Evolutionary conservation across 2,113 vertebrate species (phyloP).

Genomic region (Pterocles orientalis): DNA sequence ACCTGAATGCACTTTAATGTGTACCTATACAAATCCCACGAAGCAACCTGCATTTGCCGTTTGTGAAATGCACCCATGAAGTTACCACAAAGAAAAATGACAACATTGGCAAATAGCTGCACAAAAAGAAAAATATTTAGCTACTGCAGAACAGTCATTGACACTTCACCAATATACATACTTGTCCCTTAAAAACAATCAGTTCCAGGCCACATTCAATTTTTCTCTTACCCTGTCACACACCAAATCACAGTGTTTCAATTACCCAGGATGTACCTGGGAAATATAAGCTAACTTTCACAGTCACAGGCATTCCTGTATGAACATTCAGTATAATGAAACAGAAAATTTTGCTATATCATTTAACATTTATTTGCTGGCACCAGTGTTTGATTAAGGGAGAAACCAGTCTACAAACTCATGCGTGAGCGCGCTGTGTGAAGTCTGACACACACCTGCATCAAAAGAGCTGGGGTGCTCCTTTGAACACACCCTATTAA

Average conservation of each 20-base stretch:
- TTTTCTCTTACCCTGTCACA: neutral
- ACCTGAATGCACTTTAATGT: slow-evolving; percentile 89
- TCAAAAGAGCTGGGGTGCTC: neutral
- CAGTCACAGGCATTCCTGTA: neutral
- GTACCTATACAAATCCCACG: slow-evolving; percentile 90
- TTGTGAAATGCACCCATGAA: slow-evolving; percentile 94
- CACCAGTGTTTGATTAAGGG: neutral
- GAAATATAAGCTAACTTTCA: neutral
- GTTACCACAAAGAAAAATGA: slow-evolving; percentile 90
- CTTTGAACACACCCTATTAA: neutral
- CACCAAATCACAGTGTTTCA: neutral
- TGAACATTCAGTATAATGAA: fast-evolving
- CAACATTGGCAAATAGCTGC: slow-evolving; percentile 87
- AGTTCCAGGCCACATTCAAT: neutral
- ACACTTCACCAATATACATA: neutral
- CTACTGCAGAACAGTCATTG: neutral
- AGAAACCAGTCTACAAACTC: neutral
- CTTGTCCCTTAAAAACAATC: neutral
- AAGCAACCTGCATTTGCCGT: slow-evolving; percentile 90
- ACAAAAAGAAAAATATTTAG: slow-evolving; percentile 3
- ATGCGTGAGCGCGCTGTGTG: neutral
- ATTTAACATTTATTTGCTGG: neutral
- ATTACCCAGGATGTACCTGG: neutral
- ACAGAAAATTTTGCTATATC: neutral
- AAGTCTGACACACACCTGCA: neutral